Evolutionary conservation across 2,888 invertebrate genomes (phyloP).

Genomic region (Phaonia tiefii): DNA sequence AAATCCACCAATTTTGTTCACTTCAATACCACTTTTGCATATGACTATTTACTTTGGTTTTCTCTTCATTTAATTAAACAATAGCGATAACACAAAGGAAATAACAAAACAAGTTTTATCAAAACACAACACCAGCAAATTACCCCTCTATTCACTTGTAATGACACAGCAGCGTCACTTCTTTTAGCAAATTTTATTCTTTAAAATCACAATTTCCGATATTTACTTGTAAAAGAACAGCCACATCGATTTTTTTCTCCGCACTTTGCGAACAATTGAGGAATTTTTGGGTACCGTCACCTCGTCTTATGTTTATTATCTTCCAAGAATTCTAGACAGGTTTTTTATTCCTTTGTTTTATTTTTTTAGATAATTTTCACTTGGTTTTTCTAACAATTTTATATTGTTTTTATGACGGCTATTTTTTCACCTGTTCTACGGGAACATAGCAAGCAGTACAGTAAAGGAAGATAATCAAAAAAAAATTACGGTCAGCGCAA

Average conservation of each 20-base stretch:
- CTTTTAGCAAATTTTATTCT: too few relatives aligned
- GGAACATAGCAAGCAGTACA: not conserved
- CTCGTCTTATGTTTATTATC: too few relatives aligned
- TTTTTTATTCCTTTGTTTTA: too few relatives aligned
- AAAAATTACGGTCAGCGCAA: conserved; percentile 50
- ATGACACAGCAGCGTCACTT: too few relatives aligned
- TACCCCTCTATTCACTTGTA: not conserved
- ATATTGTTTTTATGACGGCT: conserved; percentile 24
- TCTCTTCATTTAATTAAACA: not conserved
- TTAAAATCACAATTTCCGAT: too few relatives aligned
- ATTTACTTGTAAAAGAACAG: too few relatives aligned
- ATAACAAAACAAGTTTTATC: not conserved
- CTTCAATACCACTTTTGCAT: not conserved
- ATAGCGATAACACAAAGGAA: not conserved
- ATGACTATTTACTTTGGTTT: not conserved
- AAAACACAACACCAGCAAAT: conserved; percentile 5
- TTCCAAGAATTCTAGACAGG: too few relatives aligned
- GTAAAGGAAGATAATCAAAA: conserved; percentile 50
- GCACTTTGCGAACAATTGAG: too few relatives aligned
- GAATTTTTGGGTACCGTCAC: too few relatives aligned
- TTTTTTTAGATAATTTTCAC: too few relatives aligned
- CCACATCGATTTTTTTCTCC: conserved; percentile 1
- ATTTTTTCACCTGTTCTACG: conserved; percentile 49
- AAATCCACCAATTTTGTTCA: not conserved
- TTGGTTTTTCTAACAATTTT: too few relatives aligned